These are phyloP conservation scores for Daktulosphaira vitifoliae DNA, from an alignment of 1,140 invertebrate genomes.

Conservation along the genomic window DNA sequence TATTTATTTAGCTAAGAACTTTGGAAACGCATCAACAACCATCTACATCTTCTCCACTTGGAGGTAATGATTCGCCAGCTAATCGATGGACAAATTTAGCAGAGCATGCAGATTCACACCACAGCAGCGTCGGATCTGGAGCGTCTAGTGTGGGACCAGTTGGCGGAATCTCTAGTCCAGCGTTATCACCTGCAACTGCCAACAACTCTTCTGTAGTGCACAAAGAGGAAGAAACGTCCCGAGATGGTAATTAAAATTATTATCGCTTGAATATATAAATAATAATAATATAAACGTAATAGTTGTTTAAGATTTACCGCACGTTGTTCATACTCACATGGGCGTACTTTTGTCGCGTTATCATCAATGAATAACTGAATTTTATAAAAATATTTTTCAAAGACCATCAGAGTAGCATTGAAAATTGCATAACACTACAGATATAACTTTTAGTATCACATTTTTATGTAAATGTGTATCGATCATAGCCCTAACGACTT, in stretches of 20 bases:
- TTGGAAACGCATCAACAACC: conserved; percentile 16
- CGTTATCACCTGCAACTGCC: conserved; percentile 30
- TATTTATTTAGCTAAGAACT: conserved; percentile 8
- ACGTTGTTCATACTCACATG: no score
- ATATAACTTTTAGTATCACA: no score
- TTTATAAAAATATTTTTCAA: no score
- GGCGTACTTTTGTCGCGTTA: no score
- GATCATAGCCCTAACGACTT: no score
- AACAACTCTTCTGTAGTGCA: conserved; percentile 16
- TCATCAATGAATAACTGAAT: no score
- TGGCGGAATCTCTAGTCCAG: conserved; percentile 36
- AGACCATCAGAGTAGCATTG: no score
- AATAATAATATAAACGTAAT: no score
- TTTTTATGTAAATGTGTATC: no score
- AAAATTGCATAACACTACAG: no score
- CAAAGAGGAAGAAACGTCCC: conserved; percentile 34
- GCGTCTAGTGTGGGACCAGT: conserved; percentile 36
- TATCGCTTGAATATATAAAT: no score
- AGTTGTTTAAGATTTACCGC: no score
- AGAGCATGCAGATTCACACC: conserved; percentile 33
- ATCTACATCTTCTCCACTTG: conserved; percentile 11
- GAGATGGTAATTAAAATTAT: not conserved
- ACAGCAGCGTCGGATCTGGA: conserved; percentile 36
- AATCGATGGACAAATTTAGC: conserved; percentile 23
- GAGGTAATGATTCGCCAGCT: conserved; percentile 7